Evolutionary conservation across 2,888 invertebrate species (phyloP), one percentile per base, ranked within the genome.

Genomic region (Ligdia adustata): DNA sequence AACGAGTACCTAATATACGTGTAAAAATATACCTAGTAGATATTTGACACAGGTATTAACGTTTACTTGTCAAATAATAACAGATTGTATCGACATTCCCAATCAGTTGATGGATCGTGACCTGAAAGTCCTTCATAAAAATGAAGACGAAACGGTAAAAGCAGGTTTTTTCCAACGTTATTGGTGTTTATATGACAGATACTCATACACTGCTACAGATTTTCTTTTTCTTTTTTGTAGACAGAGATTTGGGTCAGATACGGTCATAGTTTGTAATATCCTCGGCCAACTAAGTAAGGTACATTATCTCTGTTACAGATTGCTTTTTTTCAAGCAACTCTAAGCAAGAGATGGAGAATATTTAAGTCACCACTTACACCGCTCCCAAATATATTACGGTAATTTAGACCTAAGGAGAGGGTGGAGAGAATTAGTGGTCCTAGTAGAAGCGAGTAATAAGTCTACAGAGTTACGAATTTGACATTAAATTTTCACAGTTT

Each of bases 291-390:
- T 43, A 45, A 24, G 44, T 27, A 26, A 18, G 24, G 14, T 9
- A 15, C 34, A 52, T 50, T 44, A 44, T 50, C 34, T 26, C 43
- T 53, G 52, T 35, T 15, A 47, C 52, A 61, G 58, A 66, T 64
- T 64, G 57, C 62, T 63, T 64, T 66, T 66, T 63, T 63, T 62
- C 57, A 64, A 60, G 54, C 57, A 60, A 54, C 65, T 61, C 59
- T 63, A 52, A 51, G 38, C 37, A 52, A 60, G 61, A 65, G 67
- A 48, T 57, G 63, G 64, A 7, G 69, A 75, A 76, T 78, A 76
- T 80, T 81, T 77, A 81, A 80, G 77, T 75, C 74, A 62, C 71
- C 69, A 76, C 79, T 81, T 77, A 78, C 74, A 72, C 65, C 62
- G 68, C 67, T 67, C 66, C 72, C 66, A 76, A 79, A 84, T 81